Conservation (phyloP, 2,113 vertebrate genomes). For the Indicator maculatus region DNA sequence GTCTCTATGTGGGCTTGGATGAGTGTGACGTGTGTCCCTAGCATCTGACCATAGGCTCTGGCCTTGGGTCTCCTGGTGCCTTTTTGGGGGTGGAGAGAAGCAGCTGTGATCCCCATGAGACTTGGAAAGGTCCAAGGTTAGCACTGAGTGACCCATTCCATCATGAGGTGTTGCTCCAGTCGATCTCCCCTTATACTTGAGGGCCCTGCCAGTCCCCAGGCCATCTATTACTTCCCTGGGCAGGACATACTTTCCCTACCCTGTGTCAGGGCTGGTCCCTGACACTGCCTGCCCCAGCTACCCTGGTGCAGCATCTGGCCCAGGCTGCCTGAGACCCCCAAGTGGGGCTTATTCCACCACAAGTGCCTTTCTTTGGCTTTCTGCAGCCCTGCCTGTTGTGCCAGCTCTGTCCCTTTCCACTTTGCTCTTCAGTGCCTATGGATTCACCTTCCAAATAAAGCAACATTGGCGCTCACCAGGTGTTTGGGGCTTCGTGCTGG, state of each 20-base stretch:
- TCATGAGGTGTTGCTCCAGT: not conserved
- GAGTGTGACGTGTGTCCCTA: not conserved
- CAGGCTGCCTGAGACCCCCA: not conserved
- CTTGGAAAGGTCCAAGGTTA: not conserved
- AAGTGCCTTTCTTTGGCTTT: conserved; percentile 18
- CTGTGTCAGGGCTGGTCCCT: conserved; percentile 46
- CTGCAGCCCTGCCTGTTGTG: not conserved
- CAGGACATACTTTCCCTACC: not conserved
- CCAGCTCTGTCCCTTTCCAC: not conserved
- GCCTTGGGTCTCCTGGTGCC: not conserved
- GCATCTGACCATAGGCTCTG: not conserved
- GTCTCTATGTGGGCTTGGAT: not conserved
- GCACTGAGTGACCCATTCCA: not conserved
- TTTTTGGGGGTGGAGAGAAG: not conserved
- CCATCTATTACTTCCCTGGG: not conserved
- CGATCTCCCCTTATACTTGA: rapidly evolving
- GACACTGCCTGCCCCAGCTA: not conserved
- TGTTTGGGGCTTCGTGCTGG: not conserved
- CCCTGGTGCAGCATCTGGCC: not conserved
- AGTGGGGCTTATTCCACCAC: not conserved
- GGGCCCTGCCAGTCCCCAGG: not conserved
- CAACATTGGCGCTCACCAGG: not conserved
- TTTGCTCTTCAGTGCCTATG: not conserved
- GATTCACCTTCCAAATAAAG: conserved; percentile 54
- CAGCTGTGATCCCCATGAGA: not conserved